Percentiles rank a stretch among this genome's conserved stretches.
phyloP scores from a whole-genome alignment of 1,140 invertebrate species.

The Drosophila neocordata region DNA sequence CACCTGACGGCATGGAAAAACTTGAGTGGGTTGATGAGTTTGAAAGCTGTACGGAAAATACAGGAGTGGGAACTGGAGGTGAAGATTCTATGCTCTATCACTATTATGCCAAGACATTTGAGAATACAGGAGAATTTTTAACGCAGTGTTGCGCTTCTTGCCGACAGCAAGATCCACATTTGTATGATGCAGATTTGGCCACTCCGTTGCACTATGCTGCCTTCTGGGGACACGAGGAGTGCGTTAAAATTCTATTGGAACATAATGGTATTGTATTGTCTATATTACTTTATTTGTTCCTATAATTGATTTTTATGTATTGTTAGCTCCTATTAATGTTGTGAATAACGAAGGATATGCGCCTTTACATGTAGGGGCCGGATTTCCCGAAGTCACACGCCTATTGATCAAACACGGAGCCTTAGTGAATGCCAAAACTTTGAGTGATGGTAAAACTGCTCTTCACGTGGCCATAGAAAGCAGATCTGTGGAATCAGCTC shows the following conservation, averaged over 20 bases:
- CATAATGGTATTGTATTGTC: conserved; percentile 86
- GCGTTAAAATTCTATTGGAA: conserved; percentile 89
- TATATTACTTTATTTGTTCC: not conserved
- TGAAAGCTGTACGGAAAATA: conserved; percentile 59
- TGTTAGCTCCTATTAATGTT: conserved; percentile 88
- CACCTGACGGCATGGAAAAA: conserved; percentile 86
- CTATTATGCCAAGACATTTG: conserved; percentile 85
- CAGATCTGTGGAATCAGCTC: conserved; percentile 83
- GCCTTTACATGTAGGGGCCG: conserved; percentile 94
- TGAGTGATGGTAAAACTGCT: conserved; percentile 72
- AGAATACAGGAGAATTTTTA: conserved; percentile 83
- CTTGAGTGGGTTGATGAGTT: conserved; percentile 86
- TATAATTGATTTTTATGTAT: not conserved
- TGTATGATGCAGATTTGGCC: conserved; percentile 84
- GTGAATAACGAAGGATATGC: conserved; percentile 95
- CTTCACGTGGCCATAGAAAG: conserved; percentile 71
- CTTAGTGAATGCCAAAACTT: conserved; percentile 70
- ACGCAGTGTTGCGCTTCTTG: conserved; percentile 59
- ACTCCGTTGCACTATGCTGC: conserved; percentile 86
- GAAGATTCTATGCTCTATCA: conserved; percentile 81
- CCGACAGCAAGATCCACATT: conserved; percentile 83
- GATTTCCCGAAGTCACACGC: conserved; percentile 82
- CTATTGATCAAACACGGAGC: conserved; percentile 71
- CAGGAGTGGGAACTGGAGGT: conserved; percentile 39
- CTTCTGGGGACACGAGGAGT: conserved; percentile 84